Conservation (phyloP, 2,797 vertebrate species). For the Liparis tanakae region DNA sequence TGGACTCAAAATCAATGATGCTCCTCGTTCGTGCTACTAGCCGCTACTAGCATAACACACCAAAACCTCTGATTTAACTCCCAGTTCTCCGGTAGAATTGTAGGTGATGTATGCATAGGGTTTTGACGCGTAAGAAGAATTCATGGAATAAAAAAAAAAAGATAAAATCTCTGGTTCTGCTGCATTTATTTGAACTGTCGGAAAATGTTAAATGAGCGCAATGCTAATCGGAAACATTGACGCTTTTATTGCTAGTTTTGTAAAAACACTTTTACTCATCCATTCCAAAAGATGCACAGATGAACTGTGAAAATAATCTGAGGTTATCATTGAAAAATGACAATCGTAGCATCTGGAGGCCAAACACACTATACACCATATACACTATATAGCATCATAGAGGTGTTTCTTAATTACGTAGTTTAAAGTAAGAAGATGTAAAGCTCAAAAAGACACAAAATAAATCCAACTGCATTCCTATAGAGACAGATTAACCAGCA, state of each 20-base stretch:
- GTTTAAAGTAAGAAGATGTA: not conserved
- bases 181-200: not conserved
- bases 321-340: not conserved
- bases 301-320: not conserved
- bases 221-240: not conserved
- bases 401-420: not conserved
- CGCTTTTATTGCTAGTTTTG: not conserved
- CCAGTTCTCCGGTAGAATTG: not conserved
- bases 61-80: not conserved
- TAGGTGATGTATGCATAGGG: not conserved
- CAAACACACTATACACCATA: not conserved
- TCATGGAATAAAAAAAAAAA: not conserved
- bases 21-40: not conserved
- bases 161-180: not conserved
- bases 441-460: conserved; percentile 8
- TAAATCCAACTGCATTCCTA: conserved; percentile 1
- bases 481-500: conserved; percentile 6
- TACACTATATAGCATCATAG: not conserved
- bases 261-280: not conserved
- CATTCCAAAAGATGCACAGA: not conserved
- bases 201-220: not conserved
- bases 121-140: not conserved
- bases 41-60: not conserved
- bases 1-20: not conserved
- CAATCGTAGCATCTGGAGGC: not conserved